A percentile compares a stretch with the other conserved stretches of the same genome.
Evolutionary conservation across 2,888 invertebrate genomes (phyloP).

Genomic region (Drosophila mercatorum): DNA sequence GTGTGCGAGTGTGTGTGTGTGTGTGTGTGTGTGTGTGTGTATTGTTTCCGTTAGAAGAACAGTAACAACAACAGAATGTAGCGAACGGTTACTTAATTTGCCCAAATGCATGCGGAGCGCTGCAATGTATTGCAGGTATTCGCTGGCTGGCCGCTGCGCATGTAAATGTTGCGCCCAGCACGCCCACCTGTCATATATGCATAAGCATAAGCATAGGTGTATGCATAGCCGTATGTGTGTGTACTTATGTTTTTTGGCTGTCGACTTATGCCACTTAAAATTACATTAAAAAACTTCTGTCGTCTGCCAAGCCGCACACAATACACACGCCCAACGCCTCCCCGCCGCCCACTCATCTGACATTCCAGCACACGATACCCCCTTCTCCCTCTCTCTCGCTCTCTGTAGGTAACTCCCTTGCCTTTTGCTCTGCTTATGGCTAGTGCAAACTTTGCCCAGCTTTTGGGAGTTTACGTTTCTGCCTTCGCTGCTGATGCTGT

Average conservation of each 20-base stretch:
- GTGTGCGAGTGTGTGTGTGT: neutral
- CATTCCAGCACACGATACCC: slow-evolving; percentile 1
- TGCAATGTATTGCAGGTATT: slow-evolving; percentile 10
- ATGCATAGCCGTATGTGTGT: slow-evolving; percentile 17
- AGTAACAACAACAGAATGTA: slow-evolving; percentile 15
- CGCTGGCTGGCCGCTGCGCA: slow-evolving; percentile 25
- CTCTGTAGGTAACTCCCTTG: neutral
- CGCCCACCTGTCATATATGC: slow-evolving; percentile 55
- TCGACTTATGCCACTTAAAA: slow-evolving; percentile 80
- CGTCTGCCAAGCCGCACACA: slow-evolving; percentile 48
- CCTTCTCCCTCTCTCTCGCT: neutral
- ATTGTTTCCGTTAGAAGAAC: neutral
- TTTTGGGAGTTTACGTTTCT: slow-evolving; percentile 45
- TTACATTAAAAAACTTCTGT: slow-evolving; percentile 78
- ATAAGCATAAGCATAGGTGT: neutral
- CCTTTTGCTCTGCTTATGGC: slow-evolving; percentile 14
- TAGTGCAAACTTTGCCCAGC: slow-evolving; percentile 64
- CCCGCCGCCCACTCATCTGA: slow-evolving; percentile 15
- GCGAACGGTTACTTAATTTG: slow-evolving; percentile 33
- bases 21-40: neutral
- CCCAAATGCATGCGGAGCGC: slow-evolving; percentile 24
- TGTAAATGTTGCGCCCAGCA: slow-evolving; percentile 43
- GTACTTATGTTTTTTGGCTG: slow-evolving; percentile 65
- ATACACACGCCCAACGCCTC: slow-evolving; percentile 20
- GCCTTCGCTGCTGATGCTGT: slow-evolving; percentile 14